phyloP scores from a whole-genome alignment of 2,113 vertebrate genomes.

The Gymnobelideus leadbeateri region DNA sequence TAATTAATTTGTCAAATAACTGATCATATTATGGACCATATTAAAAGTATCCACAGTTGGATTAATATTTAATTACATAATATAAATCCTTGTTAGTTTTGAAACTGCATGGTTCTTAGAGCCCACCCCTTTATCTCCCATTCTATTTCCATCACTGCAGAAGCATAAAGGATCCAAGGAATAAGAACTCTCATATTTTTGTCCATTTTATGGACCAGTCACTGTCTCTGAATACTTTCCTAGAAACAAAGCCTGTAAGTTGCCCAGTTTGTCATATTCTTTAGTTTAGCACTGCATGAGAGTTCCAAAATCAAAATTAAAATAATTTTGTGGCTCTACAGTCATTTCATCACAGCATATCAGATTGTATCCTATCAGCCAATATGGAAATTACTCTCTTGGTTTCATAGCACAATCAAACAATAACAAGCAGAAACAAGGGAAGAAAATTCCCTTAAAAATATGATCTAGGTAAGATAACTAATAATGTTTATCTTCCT shows the following conservation, averaged over 20 bases:
- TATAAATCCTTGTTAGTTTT: not conserved
- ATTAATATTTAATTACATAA: not conserved
- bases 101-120: not conserved
- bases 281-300: slow-evolving; percentile 15
- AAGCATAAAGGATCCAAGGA: not conserved
- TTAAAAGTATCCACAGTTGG: not conserved
- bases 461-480: slow-evolving; percentile 79
- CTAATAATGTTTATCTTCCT: slow-evolving; percentile 78
- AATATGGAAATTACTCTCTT: slow-evolving; percentile 75
- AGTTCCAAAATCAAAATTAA: slow-evolving; percentile 77
- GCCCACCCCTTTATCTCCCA: not conserved
- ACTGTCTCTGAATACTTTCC: slow-evolving; percentile 58
- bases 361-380: slow-evolving; percentile 79
- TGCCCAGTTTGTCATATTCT: not conserved
- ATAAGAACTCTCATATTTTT: not conserved
- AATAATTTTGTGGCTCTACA: slow-evolving; percentile 65
- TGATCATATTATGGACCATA: not conserved
- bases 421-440: slow-evolving; percentile 71
- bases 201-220: not conserved
- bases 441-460: slow-evolving; percentile 63
- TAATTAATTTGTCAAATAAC: not conserved
- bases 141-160: not conserved
- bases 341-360: slow-evolving; percentile 79
- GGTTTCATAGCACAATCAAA: slow-evolving; percentile 79
- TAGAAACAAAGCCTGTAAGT: slow-evolving; percentile 68